Base-by-base conservation (phyloP, 1,140 invertebrate genomes). In the Vanessa tameamea region DNA sequence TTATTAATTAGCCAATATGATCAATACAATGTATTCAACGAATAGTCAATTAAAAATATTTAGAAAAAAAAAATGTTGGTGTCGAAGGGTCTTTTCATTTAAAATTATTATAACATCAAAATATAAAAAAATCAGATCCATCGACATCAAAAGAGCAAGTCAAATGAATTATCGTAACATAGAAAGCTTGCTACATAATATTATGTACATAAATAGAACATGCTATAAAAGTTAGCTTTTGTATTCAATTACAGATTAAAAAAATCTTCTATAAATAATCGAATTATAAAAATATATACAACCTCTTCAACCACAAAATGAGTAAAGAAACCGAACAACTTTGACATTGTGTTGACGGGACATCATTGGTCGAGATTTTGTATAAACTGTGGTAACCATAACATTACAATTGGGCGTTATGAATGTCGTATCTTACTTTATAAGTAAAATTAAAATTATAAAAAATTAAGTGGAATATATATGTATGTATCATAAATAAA, bases 111-210 rank as follows among this genome's bases (percentile, higher is more conserved):
- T 75, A 77, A 82, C 65, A 85, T 80, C 64, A 81, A 83, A 66
- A 70, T 50, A 79, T 68, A 81, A 66, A 77, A 77, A 37, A 69
- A 80, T 81, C 64, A 69, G 82, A 88, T 78, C 88, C 88, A 79
- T 88, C 85, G 88, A 90, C 89, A 89, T 86, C 86, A 87, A 71
- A 69, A 78, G 84, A 90, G 88, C 90, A 92, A 90, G 90, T 92
- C 90, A 92, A 92, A 92, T 92, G 90, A 90, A 92, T 92, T 87
- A 81, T 86, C 74, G 74, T 85, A 83, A 85, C 81, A 85, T 71
- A 78, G 75, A 84, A 88, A 87, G 85, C 82, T 76, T 73, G 77
- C 77, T 78, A 78, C 77, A 75, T 31, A 4, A 31, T 76, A 71
- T 73, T n/a, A 75, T 31, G 67, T 66, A 67, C 43, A 50, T 26